Evolutionary conservation across 2,888 invertebrate genomes (phyloP).

Genomic region (Ditylenchus weischeri): DNA sequence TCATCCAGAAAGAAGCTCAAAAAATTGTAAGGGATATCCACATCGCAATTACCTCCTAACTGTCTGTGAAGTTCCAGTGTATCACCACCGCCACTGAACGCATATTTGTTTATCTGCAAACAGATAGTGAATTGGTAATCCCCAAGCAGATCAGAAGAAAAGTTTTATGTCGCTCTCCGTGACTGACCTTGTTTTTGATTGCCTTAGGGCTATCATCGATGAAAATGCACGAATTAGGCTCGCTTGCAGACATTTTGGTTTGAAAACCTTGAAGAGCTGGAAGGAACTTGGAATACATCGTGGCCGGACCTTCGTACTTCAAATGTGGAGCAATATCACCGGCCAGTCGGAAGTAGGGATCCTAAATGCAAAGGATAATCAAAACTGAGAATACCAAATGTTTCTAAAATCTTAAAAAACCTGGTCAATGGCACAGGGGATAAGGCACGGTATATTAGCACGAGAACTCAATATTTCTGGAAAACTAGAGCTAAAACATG

Average conservation of each 20-base stretch:
- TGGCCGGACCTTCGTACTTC: slow-evolving; percentile 80
- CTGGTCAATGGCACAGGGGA: slow-evolving; percentile 98
- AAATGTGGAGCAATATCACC: slow-evolving; percentile 92
- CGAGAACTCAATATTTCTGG: slow-evolving; percentile 63
- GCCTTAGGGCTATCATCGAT: slow-evolving; percentile 91
- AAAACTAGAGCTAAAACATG: slow-evolving; percentile 65
- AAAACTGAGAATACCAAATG: neutral
- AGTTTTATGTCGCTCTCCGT: neutral
- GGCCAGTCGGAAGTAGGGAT: slow-evolving; percentile 98
- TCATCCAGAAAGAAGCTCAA: slow-evolving; percentile 90
- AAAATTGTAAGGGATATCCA: slow-evolving; percentile 93
- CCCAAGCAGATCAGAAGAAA: too few species aligned
- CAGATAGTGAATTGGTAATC: too few species aligned
- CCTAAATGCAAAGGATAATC: slow-evolving; percentile 62
- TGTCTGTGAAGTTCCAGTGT: slow-evolving; percentile 82
- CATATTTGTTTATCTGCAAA: slow-evolving; percentile 79
- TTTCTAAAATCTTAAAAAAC: slow-evolving; percentile 54
- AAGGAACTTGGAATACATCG: slow-evolving; percentile 79
- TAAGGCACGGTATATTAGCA: slow-evolving; percentile 76
- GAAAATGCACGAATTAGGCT: slow-evolving; percentile 85
- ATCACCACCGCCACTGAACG: slow-evolving; percentile 91
- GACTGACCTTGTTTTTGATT: slow-evolving; percentile 83
- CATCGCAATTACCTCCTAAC: slow-evolving; percentile 85
- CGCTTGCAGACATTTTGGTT: slow-evolving; percentile 97
- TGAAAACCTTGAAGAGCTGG: slow-evolving; percentile 92